Conservation (phyloP, 2,113 vertebrate genomes). For the Ophiodon elongatus region DNA sequence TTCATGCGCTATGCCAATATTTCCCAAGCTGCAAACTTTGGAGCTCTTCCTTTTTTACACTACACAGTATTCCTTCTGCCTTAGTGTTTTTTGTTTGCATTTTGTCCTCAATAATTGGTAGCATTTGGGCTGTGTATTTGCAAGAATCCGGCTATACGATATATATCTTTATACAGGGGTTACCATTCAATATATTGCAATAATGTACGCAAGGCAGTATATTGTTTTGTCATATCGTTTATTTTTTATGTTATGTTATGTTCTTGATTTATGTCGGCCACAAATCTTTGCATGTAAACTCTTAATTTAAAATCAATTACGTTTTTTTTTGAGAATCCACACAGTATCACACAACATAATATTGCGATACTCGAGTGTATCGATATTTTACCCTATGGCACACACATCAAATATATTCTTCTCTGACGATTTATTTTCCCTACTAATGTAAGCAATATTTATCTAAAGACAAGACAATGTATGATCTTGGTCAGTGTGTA, state of each 20-base stretch:
- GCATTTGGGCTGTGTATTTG: not conserved
- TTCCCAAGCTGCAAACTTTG: not conserved
- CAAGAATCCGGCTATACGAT: not conserved
- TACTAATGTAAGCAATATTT: not conserved
- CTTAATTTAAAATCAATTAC: not conserved
- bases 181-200: not conserved
- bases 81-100: not conserved
- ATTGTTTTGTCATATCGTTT: not conserved
- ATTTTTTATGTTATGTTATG: not conserved
- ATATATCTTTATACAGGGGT: not conserved
- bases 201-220: not conserved
- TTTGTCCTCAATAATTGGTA: not conserved
- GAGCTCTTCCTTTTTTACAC: not conserved
- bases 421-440: conserved; percentile 14
- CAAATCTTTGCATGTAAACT: not conserved
- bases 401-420: not conserved
- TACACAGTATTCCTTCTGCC: not conserved
- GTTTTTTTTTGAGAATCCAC: not conserved
- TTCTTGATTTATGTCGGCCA: no score
- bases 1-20: not conserved
- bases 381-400: not conserved
- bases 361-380: not conserved
- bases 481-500: not conserved
- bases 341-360: not conserved
- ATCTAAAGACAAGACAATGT: not conserved